Percentiles rank a stretch among this genome's conserved stretches.
phyloP scores from a whole-genome alignment of 2,888 invertebrate genomes.

The Nymphalis c-album region DNA sequence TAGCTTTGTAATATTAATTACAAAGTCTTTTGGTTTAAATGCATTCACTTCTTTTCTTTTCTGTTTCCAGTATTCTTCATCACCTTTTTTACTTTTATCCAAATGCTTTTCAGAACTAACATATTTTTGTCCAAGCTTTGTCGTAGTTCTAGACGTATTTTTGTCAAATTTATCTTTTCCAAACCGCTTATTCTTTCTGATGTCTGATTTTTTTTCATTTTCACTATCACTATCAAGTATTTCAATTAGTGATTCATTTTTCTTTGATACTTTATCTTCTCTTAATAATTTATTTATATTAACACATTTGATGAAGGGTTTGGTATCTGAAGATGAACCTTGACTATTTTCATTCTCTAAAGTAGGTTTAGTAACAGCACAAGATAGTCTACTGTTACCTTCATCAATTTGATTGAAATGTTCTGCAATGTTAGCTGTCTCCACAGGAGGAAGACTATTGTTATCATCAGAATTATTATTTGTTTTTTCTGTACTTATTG shows the following conservation, averaged over 20 bases:
- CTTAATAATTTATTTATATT: conserved; percentile 66
- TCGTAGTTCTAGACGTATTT: conserved; percentile 20
- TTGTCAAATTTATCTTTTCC: conserved; percentile 11
- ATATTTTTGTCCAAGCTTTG: conserved; percentile 12
- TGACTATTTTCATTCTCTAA: conserved; percentile 28
- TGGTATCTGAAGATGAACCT: conserved; percentile 35
- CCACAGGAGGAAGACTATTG: background rate
- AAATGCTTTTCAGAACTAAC: conserved; percentile 10
- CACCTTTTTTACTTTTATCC: conserved; percentile 45
- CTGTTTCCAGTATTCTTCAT: conserved; percentile 43
- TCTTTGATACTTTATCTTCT: conserved; percentile 45
- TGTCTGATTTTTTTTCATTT: conserved; percentile 29
- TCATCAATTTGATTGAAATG: background rate
- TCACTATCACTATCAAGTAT: conserved; percentile 30
- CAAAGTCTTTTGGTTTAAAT: conserved; percentile 61
- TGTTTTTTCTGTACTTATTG: background rate
- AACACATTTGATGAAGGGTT: conserved; percentile 68
- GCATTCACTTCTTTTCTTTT: conserved; percentile 54
- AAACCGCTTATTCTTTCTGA: conserved; percentile 29
- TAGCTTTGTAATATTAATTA: conserved; percentile 52
- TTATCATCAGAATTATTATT: background rate
- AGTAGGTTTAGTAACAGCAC: conserved; percentile 4
- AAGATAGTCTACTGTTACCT: background rate
- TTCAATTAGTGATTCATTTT: conserved; percentile 29
- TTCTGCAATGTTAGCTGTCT: background rate